Evolutionary conservation across 1,140 invertebrate genomes (phyloP), one percentile per base, ranked within the genome.

Genomic region (Heliconius himera): DNA sequence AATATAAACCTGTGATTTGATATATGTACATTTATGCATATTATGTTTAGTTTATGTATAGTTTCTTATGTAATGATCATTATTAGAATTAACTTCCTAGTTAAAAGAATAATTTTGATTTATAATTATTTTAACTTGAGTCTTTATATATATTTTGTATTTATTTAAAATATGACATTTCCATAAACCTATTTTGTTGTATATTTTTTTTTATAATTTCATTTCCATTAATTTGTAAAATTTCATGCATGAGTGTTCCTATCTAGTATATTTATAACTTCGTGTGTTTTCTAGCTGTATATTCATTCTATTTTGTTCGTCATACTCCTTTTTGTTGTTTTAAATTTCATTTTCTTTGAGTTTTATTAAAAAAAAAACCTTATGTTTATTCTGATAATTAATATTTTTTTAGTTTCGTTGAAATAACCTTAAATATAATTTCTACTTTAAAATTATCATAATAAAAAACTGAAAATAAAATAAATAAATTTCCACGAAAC

Each of bases 221-320:
- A 66, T 66, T 13, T 29, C 13, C 60, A 66, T 66, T 66, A 26
- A 66, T 66, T 66, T 66, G 4, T 29, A 16, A 66, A 66, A 66
- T 66, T n/a, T n/a, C 60, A 66, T 76, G 74, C 74, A 76, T 76
- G 74, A 70, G 74, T 76, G 74, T 76, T 76, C 13, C 60, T 76
- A 16, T 36, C 56, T 76, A 70, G 54, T 70, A 66, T 26, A 66
- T 41, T 76, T n/a, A 76, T 76, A 76, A 60, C 74, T 36, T 60
- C 29, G 16, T 66, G 36, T 76, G 56, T 76, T 76, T 76, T 76
- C 54, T 76, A 76, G 20, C n/a, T 60, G n/a, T 60, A 26, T 8
- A 56, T 56, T 22, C 38, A 46, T 70, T 18, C 38, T 76, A 26
- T 49, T 26, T 76, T 76, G 8, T 75, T 49, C n/a, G 9, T 9